Evolutionary conservation across 2,888 invertebrate genomes (phyloP), one percentile per base, ranked within the genome.

Genomic region (Dugesia japonica): DNA sequence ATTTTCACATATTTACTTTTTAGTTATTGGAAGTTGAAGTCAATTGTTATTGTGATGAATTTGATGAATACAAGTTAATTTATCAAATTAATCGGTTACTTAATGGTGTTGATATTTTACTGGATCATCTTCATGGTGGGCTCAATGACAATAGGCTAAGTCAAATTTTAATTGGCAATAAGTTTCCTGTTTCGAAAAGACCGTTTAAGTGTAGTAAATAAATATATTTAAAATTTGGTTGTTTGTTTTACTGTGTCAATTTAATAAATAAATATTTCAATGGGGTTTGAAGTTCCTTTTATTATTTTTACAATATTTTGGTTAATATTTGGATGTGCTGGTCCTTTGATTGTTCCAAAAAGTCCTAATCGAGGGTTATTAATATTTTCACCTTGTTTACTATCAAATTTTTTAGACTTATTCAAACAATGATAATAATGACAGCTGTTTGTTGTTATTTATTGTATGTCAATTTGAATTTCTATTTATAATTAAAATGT

Each of bases 1-100:
- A n/a, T n/a, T n/a, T n/a, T 56, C 17, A 56, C 17, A 4, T 56
- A 23, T 23, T 23, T 23, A 4, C 4, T 56, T 23, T 56, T 56
- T 23, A 56, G 56, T n/a, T 56, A 1, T 56, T 56, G n/a, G 56
- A 56, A 56, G 56, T 56, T n/a, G 56, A 56, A 56, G 56, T 56
- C 20, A 56, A 56, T 56, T 56, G 56, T n/a, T 56, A 20, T n/a
- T 56, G 56, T n/a, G 56, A 56, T 56, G 56, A 56, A 56, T 56
- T 56, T 56, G 1, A 4, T 23, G 56, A 56, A 9, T n/a, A 56
- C 17, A 23, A 1, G 7, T 56, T 56, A n/a, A 20, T 4, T 23
- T n/a, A 23, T 1, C 56, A 56, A 56, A 56, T 56, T 4, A 4
- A 13, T 56, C 56, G 56, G 7, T 23, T 56, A 23, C 17, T 56